Conservation (phyloP, 2,797 vertebrate species). For the Xenentodon cancila region DNA sequence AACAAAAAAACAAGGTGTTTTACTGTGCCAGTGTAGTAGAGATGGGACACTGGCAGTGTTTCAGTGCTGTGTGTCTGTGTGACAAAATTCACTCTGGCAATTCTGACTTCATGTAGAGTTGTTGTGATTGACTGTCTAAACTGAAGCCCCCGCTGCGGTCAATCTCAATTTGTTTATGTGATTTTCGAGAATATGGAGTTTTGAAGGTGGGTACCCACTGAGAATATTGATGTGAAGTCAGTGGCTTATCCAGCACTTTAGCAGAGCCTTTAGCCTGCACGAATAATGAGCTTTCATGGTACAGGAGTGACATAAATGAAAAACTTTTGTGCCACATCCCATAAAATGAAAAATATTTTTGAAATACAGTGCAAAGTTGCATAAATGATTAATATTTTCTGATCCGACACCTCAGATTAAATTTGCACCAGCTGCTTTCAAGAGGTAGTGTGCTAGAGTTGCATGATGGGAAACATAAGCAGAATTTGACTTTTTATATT, state of each 20-base stretch:
- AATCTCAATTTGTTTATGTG: slow-evolving; percentile 62
- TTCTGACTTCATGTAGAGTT: slow-evolving; percentile 50
- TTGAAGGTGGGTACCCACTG: slow-evolving; percentile 33
- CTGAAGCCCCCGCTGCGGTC: slow-evolving; percentile 44
- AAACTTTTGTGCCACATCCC: background rate
- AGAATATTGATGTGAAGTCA: slow-evolving; percentile 54
- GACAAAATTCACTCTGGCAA: slow-evolving; percentile 27
- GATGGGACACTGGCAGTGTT: slow-evolving; percentile 36
- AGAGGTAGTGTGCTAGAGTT: no score
- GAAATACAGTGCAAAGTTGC: background rate
- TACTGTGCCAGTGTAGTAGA: slow-evolving; percentile 20
- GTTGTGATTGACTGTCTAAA: slow-evolving; percentile 66
- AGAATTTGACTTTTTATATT: no score
- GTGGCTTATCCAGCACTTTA: slow-evolving; percentile 40
- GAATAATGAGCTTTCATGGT: slow-evolving; percentile 17
- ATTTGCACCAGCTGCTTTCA: background rate
- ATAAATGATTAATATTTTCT: slow-evolving; percentile 3
- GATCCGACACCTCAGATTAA: background rate
- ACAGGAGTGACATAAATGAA: slow-evolving; percentile 9
- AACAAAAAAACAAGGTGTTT: slow-evolving; percentile 24
- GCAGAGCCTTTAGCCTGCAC: slow-evolving; percentile 15
- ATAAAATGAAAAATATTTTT: slow-evolving; percentile 5
- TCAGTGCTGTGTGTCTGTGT: slow-evolving; percentile 8
- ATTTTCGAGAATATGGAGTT: slow-evolving; percentile 54
- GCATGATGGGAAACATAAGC: no score